Percentiles rank a stretch among this genome's conserved stretches.
These are phyloP conservation scores for Drosophila macrothrix DNA, from an alignment of 2,888 invertebrate genomes.

Conservation along the genomic window DNA sequence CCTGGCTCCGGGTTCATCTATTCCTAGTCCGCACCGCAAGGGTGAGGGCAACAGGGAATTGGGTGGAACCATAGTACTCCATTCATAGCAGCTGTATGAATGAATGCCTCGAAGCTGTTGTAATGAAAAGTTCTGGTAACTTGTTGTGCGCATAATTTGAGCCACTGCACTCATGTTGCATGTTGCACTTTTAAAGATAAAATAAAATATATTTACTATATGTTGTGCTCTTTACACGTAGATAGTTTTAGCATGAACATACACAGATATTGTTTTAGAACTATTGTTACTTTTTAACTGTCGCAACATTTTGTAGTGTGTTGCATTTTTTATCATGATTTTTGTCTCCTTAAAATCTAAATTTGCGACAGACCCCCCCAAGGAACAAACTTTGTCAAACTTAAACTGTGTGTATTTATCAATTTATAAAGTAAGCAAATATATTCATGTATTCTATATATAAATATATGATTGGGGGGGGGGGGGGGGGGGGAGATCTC, in stretches of 20 bases:
- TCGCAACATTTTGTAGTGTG: neutral
- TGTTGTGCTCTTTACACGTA: neutral
- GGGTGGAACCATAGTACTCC: slow-evolving; percentile 2
- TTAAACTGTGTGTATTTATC: neutral
- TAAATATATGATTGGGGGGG: slow-evolving; percentile 4
- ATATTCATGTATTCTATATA: neutral
- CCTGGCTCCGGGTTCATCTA: slow-evolving; percentile 18
- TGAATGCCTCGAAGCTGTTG: slow-evolving; percentile 53
- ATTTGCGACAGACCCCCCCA: neutral
- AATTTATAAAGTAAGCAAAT: neutral
- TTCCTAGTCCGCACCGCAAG: neutral
- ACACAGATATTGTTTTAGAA: neutral
- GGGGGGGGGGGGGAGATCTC: neutral
- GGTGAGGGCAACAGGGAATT: neutral
- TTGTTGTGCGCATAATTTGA: slow-evolving; percentile 49
- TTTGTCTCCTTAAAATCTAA: neutral
- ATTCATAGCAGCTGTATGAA: slow-evolving; percentile 33
- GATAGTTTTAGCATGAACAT: neutral
- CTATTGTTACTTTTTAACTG: neutral
- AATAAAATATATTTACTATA: neutral
- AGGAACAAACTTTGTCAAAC: neutral
- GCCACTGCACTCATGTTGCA: slow-evolving; percentile 35
- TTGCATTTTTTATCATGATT: neutral
- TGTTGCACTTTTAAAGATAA: slow-evolving; percentile 39
- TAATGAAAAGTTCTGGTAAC: slow-evolving; percentile 71